These are phyloP conservation scores for Heliconius ismenius DNA, from an alignment of 2,888 invertebrate species.

Conservation along the genomic window DNA sequence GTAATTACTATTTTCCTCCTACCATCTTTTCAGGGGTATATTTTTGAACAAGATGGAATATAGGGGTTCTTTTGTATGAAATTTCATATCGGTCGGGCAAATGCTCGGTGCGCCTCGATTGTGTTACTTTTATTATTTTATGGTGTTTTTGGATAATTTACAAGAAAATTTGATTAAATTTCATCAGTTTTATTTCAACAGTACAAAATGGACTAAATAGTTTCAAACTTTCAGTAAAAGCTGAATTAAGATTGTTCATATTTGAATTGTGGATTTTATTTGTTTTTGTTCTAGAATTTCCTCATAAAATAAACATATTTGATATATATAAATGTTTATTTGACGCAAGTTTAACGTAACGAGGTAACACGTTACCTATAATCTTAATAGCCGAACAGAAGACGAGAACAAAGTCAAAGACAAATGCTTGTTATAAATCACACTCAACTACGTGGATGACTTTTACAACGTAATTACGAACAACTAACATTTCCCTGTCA, in stretches of 20 bases:
- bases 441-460: conserved; percentile 42
- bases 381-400: conserved; percentile 34
- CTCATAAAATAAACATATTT: background rate
- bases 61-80: conserved; percentile 63
- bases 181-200: background rate
- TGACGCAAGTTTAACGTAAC: conserved; percentile 2
- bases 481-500: conserved; percentile 40
- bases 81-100: conserved; percentile 57
- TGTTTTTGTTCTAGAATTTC: background rate
- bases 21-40: conserved; percentile 72
- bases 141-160: conserved; percentile 31
- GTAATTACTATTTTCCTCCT: conserved; percentile 81
- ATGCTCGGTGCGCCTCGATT: conserved; percentile 46
- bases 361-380: conserved; percentile 22
- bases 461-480: conserved; percentile 45
- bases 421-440: conserved; percentile 46
- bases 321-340: background rate
- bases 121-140: conserved; percentile 39
- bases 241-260: too few relatives aligned
- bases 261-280: too few relatives aligned
- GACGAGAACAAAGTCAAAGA: conserved; percentile 41
- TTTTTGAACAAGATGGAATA: conserved; percentile 76
- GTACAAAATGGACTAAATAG: background rate
- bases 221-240: too few relatives aligned
- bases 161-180: background rate